Evolutionary conservation across 1,140 invertebrate genomes (phyloP), one percentile per base, ranked within the genome.

Genomic region (Megalonaias nervosa): DNA sequence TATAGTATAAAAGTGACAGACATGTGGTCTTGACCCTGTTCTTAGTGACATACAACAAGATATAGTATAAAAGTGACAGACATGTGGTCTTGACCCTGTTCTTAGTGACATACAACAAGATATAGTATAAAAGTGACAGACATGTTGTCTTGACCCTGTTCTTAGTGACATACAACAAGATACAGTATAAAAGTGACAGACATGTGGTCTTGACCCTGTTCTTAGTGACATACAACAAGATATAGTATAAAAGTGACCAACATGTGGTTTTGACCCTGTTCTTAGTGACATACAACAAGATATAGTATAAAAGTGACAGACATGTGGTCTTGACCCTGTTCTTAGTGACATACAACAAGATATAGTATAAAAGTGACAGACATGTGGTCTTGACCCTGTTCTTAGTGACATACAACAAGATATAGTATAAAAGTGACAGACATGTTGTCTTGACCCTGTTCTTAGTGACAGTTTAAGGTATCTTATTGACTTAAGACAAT

Each of bases 371-470:
- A n/a, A 17, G 16, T 17, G 17, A 67, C 65, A 67, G 16, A 17
- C n/a, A 67, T 21, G 3, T 74, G 65, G 55, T 66, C 3, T n/a
- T n/a, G 31, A 55, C 60, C 23, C 38, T 55, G 65, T 17, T 14
- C 17, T 65, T n/a, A 19, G 16, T 60, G 71, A 65, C 31, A 72
- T n/a, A n/a, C n/a, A n/a, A n/a, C n/a, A n/a, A n/a, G n/a, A 17
- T 67, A 17, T 11, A 19, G 6, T n/a, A 12, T 31, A 38, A n/a
- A n/a, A 19, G 17, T 19, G 19, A 67, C 14, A 67, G 17, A 19
- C 21, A 67, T 23, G 11, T 74, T 57, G 55, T 57, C 4, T 21
- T n/a, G 31, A 56, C 61, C 17, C 38, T 55, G 66, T 17, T 15
- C 9, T 66, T 21, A 19, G 17, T 60, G 66, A 65, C 31, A 73